Evolutionary conservation across 2,888 invertebrate genomes (phyloP).

Genomic region (Cheiracanthium punctorium): DNA sequence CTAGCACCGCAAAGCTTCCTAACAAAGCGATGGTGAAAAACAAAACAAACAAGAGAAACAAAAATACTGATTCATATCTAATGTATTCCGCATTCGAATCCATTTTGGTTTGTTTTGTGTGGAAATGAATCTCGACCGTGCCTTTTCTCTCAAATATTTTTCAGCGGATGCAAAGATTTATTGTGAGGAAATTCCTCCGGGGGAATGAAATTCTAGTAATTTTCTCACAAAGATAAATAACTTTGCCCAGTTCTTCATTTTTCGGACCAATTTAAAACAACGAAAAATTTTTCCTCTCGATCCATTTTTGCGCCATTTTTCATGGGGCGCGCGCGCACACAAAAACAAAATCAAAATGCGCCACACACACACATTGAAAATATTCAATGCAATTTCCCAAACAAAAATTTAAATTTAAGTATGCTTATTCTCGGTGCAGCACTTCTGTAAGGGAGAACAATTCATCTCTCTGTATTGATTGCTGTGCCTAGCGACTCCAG

Average conservation of each 20-base stretch:
- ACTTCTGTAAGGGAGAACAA: not conserved
- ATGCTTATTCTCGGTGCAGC: not conserved
- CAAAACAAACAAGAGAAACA: too few species aligned
- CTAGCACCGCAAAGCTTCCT: not conserved
- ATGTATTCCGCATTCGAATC: not conserved
- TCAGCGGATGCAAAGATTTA: not conserved
- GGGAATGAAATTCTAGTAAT: constrained; percentile 3
- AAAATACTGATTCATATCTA: not conserved
- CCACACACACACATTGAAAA: not conserved
- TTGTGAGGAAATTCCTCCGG: not conserved
- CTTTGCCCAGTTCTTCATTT: not conserved
- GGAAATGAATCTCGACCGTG: not conserved
- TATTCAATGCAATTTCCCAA: not conserved
- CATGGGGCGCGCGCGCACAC: not conserved
- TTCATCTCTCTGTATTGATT: not conserved
- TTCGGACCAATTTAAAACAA: constrained; percentile 3
- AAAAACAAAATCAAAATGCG: not conserved
- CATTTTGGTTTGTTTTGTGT: not conserved
- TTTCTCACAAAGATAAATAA: not conserved
- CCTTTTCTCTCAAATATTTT: not conserved
- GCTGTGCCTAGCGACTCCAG: not conserved
- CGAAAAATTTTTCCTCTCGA: not conserved
- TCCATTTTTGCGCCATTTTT: not conserved
- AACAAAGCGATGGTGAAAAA: not conserved
- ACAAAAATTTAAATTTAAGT: not conserved